These are phyloP conservation scores for Lypha dubia DNA, from an alignment of 2,888 invertebrate species.

Conservation along the genomic window DNA sequence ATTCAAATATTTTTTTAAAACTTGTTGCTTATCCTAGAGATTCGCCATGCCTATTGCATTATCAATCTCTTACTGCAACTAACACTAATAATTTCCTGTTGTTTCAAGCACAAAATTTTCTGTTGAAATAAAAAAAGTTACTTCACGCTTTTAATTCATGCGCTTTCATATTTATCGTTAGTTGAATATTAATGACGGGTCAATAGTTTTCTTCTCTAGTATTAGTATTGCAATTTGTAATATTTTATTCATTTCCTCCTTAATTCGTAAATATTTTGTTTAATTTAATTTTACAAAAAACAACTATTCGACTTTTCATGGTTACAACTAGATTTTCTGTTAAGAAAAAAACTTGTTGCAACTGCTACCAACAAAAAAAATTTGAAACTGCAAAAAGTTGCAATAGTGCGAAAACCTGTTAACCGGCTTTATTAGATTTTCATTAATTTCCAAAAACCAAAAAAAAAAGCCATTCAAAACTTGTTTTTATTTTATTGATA, in stretches of 20 bases:
- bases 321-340: constrained; percentile 22
- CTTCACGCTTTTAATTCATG: neutral
- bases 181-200: neutral
- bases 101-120: too few relatives aligned
- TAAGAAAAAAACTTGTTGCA: constrained; percentile 13
- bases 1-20: too few relatives aligned
- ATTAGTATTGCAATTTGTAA: neutral
- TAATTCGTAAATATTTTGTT: neutral
- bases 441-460: too few relatives aligned
- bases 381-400: constrained; percentile 7
- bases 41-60: too few relatives aligned
- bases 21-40: too few relatives aligned
- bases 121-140: too few relatives aligned
- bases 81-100: too few relatives aligned
- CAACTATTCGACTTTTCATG: constrained; percentile 43
- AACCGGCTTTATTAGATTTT: constrained; percentile 40
- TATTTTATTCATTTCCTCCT: neutral
- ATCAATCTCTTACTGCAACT: too few relatives aligned
- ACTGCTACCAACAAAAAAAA: neutral
- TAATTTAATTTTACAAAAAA: neutral
- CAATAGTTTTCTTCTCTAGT: neutral
- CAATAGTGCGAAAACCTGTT: constrained; percentile 51
- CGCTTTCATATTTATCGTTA: neutral
- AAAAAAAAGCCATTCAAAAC: constrained; percentile 27
- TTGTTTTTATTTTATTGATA: constrained; percentile 37